phyloP scores from a whole-genome alignment of 2,113 vertebrate species.

The Tretioscincus oriximinensis region DNA sequence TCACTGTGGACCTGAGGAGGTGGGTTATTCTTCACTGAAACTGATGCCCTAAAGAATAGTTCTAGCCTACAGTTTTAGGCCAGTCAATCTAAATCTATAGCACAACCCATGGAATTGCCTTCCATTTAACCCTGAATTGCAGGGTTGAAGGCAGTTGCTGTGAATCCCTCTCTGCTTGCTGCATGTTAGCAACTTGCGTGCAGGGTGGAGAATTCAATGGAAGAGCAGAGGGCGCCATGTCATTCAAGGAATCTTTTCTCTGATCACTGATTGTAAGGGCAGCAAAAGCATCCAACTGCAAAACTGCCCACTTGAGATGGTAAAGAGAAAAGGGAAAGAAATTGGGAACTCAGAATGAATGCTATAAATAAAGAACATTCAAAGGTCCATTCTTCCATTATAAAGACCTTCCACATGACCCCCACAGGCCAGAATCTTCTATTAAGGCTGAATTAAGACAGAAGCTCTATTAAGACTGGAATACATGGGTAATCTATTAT shows the following conservation, averaged over 20 bases:
- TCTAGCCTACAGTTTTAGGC: neutral
- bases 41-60: neutral
- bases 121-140: neutral
- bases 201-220: neutral
- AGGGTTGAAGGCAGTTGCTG: neutral
- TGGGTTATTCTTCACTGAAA: neutral
- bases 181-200: neutral
- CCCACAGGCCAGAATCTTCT: neutral
- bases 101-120: neutral
- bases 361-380: neutral
- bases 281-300: neutral
- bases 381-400: neutral
- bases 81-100: neutral
- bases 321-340: neutral
- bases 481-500: no score
- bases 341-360: no score
- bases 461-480: no score
- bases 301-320: neutral
- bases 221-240: neutral
- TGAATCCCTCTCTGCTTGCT: neutral
- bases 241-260: neutral
- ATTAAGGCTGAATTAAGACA: no score
- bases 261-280: neutral
- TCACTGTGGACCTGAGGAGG: neutral
- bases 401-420: neutral